Base-by-base conservation (phyloP, 2,797 vertebrate genomes). In the Takifugu ocellatus region DNA sequence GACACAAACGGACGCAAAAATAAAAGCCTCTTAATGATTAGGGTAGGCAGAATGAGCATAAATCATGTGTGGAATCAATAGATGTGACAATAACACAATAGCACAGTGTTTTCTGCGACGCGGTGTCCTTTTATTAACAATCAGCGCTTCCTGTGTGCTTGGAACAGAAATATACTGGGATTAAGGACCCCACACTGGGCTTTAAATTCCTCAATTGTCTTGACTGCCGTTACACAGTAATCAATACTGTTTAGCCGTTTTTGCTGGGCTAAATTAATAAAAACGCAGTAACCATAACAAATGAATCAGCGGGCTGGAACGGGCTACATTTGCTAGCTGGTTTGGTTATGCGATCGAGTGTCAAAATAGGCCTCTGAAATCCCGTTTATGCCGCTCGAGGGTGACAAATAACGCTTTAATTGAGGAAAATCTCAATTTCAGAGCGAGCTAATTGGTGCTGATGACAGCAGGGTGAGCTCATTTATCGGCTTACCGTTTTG, bases 1-100 rank as follows among this genome's bases (percentile, higher is more conserved):
- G 36, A 39, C 61, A 47, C 57, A 51, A 71, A 49, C 61, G 49
- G 61, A 52, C 29, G 39, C 25, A 47, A 63, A 68, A 74, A 64
- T 59, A 77, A 64, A 61, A 54, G 62, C 64, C 61, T 63, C 44
- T 43, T 73, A 72, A 76, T 47, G 16, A 79, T 78, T 74, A 61
- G 54, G 60, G 63, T 47, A 74, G 52, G 64, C 39, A 26, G 47
- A 72, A 65, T 70, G 60, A 64, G 27, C 54, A 78, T 80, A 66
- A 79, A 79, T 81, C 76, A 71, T 52, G 45, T 66, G 70, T 1
- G 3, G 59, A 81, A 85, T 85, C 80, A 67, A 84, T 87, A 66
- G 59, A 56, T 72, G 68, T 57, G 62, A 63, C 48, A 48, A 69
- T 3, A 43, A 55, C n/a, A 63, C 48, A 48, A 68, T 3, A 43